Base-by-base conservation (phyloP, 2,888 invertebrate genomes). In the Pocota personata region DNA sequence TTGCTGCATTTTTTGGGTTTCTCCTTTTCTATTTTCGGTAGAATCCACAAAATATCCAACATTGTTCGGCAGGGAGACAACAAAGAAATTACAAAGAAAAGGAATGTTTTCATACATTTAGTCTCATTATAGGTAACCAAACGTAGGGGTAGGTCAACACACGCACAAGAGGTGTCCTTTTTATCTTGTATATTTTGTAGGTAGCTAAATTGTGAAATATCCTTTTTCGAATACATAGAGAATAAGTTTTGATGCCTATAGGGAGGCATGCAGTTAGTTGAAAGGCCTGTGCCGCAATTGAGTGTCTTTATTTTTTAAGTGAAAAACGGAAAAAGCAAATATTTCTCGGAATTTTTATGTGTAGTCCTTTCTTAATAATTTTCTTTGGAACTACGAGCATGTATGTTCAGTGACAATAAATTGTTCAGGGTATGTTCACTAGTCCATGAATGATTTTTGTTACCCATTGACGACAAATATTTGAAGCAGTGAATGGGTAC, bases 51-150 rank as follows among this genome's bases (percentile, higher is more conserved):
- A 27, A 69, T 75, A 24, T 37, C 7, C 19, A 48, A 14, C 7
- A 57, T 75, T 58, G 35, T 52, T 30, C 40, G 46, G 48, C 19
- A 32, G 48, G 35, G 2, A 4, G 21, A 69, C 32, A 71, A 57
- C 52, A 76, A 69, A 48, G 48, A 50, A 66, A 24, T 66, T 19
- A 21, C 14, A 69, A 52, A 14, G 32, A 64, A 71, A 46, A 37
- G 30, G 27, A 73, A 83, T 78, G 60, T 67, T 78, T 67, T 60
- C 52, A 21, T 66, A 66, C 52, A 73, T 43, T n/a, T 24, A 37
- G 55, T 48, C 62, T 46, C 58, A 71, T 58, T 71, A 57, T 72
- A 66, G 71, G 58, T 66, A 66, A 76, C 57, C 57, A 66, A 77
- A 82, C 21, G 12, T 77, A 66, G 43, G 46, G 66, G 58, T 77